phyloP scores from a whole-genome alignment of 2,113 vertebrate species.

The Hypocryptadius cinnamomeus region DNA sequence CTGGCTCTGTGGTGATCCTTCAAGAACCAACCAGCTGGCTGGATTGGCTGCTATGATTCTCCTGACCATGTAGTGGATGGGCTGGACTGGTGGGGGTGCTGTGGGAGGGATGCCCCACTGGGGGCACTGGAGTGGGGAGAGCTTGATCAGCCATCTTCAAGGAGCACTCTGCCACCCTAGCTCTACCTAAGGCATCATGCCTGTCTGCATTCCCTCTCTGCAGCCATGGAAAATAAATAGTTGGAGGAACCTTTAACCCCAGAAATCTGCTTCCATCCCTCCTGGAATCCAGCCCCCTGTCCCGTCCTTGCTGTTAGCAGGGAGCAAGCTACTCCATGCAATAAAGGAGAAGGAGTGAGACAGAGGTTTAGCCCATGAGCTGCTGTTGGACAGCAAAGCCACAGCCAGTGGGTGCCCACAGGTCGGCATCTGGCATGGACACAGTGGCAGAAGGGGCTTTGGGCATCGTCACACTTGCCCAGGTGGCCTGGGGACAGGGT shows the following conservation, averaged over 20 bases:
- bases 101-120: background rate
- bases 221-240: background rate
- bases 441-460: background rate
- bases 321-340: background rate
- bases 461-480: background rate
- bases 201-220: background rate
- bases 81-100: background rate
- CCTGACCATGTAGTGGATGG: background rate
- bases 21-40: fast-evolving
- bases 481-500: fast-evolving
- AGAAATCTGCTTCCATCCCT: background rate
- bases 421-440: fast-evolving
- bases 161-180: background rate
- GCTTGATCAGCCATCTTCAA: background rate
- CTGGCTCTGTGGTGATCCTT: background rate
- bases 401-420: background rate
- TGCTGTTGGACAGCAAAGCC: background rate
- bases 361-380: background rate
- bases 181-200: background rate
- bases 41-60: background rate
- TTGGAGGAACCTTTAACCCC: background rate
- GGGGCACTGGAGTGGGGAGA: background rate
- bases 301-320: fast-evolving
- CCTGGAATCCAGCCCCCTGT: background rate
- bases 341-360: fast-evolving